Evolutionary conservation across 2,888 invertebrate species (phyloP).

Genomic region (Anarsia innoxiella): DNA sequence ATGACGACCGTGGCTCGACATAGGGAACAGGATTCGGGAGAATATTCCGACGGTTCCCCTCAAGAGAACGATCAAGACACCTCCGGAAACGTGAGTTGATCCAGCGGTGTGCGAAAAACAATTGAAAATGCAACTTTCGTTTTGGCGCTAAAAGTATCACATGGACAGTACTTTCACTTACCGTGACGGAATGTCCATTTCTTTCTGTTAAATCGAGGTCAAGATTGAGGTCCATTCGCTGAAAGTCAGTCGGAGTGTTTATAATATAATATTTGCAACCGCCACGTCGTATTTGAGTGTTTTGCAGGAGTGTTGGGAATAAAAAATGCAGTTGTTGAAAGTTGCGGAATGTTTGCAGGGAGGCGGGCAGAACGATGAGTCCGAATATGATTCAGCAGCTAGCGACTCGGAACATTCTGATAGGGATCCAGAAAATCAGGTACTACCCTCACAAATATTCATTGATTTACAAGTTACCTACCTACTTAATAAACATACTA

Average conservation of each 20-base stretch:
- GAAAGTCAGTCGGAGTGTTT: slow-evolving; percentile 43
- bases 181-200: slow-evolving; percentile 70
- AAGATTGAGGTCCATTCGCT: slow-evolving; percentile 58
- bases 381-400: slow-evolving; percentile 68
- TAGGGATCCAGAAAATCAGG: slow-evolving; percentile 84
- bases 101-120: slow-evolving; percentile 22
- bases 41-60: slow-evolving; percentile 65
- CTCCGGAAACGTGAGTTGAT: slow-evolving; percentile 62
- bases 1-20: slow-evolving; percentile 67
- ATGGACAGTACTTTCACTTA: slow-evolving; percentile 61
- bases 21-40: slow-evolving; percentile 61
- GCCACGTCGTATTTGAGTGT: slow-evolving; percentile 42
- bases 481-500: background rate
- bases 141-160: slow-evolving; percentile 61
- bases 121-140: slow-evolving; percentile 44
- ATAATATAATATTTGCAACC: slow-evolving; percentile 36
- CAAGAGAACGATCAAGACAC: slow-evolving; percentile 60
- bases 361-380: slow-evolving; percentile 56
- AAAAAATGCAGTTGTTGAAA: slow-evolving; percentile 57
- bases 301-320: slow-evolving; percentile 17
- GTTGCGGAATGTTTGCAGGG: slow-evolving; percentile 65
- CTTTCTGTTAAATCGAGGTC: slow-evolving; percentile 69
- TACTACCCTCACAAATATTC: slow-evolving; percentile 23
- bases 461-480: background rate
- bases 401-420: slow-evolving; percentile 75